Evolutionary conservation across 2,888 invertebrate genomes (phyloP).

Genomic region (Dynastes hyllus): DNA sequence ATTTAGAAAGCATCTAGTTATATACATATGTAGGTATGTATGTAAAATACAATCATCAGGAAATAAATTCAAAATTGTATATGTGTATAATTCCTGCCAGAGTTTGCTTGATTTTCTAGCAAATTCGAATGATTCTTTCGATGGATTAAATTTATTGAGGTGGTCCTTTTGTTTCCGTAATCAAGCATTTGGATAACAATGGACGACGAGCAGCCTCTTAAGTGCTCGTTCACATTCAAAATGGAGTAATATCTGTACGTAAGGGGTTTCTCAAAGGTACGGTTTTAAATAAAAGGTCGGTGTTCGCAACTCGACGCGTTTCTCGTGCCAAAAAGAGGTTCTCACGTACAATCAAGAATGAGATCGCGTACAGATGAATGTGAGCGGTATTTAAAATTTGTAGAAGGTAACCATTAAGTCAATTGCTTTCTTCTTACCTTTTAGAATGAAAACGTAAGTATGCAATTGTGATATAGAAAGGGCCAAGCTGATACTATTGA

Average conservation of each 20-base stretch:
- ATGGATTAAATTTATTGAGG: background rate
- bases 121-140: background rate
- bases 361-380: background rate
- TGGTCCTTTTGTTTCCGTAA: background rate
- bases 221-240: slow-evolving; percentile 6
- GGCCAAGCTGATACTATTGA: no score
- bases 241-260: background rate
- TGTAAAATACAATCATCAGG: no score
- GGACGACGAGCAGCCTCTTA: slow-evolving; percentile 3
- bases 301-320: background rate
- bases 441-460: no score
- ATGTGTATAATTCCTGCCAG: no score
- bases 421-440: no score
- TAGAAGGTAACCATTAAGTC: no score
- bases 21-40: background rate
- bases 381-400: background rate
- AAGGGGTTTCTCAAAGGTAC: background rate
- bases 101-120: background rate
- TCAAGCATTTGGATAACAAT: slow-evolving; percentile 11
- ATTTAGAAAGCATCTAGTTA: background rate
- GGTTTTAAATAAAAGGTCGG: slow-evolving; percentile 7
- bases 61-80: no score
- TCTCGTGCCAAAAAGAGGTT: background rate
- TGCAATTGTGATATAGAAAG: no score
- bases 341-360: background rate